Base-by-base conservation (phyloP, 1,140 invertebrate species). In the Gryllus bimaculatus region DNA sequence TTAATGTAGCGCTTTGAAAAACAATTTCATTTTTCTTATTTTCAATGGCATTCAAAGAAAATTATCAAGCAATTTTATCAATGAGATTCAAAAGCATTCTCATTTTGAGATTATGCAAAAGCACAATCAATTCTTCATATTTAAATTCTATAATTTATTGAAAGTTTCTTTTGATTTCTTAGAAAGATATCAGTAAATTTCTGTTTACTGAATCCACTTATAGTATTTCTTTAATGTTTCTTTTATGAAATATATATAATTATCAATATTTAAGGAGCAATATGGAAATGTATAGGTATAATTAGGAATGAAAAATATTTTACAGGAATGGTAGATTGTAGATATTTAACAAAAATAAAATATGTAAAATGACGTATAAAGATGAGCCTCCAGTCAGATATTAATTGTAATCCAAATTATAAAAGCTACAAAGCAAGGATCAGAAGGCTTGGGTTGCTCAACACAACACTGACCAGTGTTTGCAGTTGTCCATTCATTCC, bases 401-500 rank as follows among this genome's bases (percentile, higher is more conserved):
- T 66, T 66, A 66, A 13, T 13, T 66, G 54, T 13, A 66, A 66
- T 66, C 10, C 18, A 13, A 66, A 7, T 66, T 0, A 13, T 66
- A 18, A 66, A 13, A 66, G 54, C 54, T 13, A 18, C 18, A 66
- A 66, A 66, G 10, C 10, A 18, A 66, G 18, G 18, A 66, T 1
- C 10, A 18, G 54, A 13, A 66, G 54, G 54, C 18, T 66, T 66
- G 54, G 54, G 54, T 66, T 66, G 54, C 54, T 66, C 54, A 66
- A 66, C 54, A 66, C 54, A 66, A 66, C 54, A 66, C 54, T 66
- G 54, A 66, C 54, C 54, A 66, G 54, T 66, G 54, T 66, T 66
- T 18, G 18, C 10, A 13, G 54, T 66, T 39, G 26, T 39, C 26
- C 26, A 39, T 39, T 39, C 26, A 39, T 39, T 39, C 26, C 26